Evolutionary conservation across 2,888 invertebrate species (phyloP).

Genomic region (Allophyes oxyacanthae): DNA sequence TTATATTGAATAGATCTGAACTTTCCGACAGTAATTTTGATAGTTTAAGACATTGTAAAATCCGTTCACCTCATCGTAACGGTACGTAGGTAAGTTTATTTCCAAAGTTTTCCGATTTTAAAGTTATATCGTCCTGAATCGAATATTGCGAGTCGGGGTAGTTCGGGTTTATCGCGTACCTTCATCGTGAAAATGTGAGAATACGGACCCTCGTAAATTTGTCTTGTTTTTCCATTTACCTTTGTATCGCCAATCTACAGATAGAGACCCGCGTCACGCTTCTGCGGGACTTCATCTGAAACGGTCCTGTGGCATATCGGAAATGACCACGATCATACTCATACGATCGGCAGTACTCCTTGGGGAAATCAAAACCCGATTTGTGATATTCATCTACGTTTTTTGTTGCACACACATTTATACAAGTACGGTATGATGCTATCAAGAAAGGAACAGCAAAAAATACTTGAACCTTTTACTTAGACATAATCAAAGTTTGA

Average conservation of each 20-base stretch:
- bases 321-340: conserved; percentile 77
- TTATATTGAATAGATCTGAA: conserved; percentile 60
- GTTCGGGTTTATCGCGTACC: conserved; percentile 62
- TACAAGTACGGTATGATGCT: conserved; percentile 15
- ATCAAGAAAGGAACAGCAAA: background rate
- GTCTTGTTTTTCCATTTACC: conserved; percentile 72
- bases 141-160: conserved; percentile 59
- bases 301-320: conserved; percentile 67
- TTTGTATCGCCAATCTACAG: conserved; percentile 66
- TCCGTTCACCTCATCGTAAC: conserved; percentile 43
- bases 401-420: conserved; percentile 47
- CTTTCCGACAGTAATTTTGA: conserved; percentile 46
- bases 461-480: conserved; percentile 32
- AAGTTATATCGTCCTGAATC: conserved; percentile 58
- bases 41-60: conserved; percentile 55
- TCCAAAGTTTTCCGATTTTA: conserved; percentile 51
- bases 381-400: conserved; percentile 70
- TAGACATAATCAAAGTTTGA: conserved; percentile 43
- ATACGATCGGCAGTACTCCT: conserved; percentile 62
- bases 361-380: conserved; percentile 80
- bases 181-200: conserved; percentile 64
- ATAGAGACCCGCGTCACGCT: conserved; percentile 68
- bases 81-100: conserved; percentile 33
- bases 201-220: conserved; percentile 74
- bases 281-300: conserved; percentile 67